Conservation (phyloP, 2,113 vertebrate genomes). For the Gracilinanus agilis region DNA sequence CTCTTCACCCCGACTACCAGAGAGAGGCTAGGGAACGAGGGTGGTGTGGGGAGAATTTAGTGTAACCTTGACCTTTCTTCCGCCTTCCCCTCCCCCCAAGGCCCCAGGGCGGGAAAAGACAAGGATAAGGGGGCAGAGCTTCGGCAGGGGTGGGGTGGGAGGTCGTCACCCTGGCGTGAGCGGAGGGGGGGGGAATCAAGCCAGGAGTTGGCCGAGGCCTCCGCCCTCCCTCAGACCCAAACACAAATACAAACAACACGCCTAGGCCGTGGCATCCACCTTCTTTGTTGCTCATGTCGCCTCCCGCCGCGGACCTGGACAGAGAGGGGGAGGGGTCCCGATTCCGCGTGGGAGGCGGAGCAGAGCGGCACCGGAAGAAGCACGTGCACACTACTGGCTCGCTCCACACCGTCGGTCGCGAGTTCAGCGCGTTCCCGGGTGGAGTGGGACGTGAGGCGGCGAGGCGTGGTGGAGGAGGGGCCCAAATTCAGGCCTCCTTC, state of each 20-base stretch:
- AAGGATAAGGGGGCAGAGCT: not conserved
- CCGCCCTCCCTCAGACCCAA: not conserved
- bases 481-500: not conserved
- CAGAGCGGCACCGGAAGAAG: not conserved
- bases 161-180: too few species aligned
- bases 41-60: not conserved
- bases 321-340: accelerated
- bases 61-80: not conserved
- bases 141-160: not conserved
- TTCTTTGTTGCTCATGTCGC: constrained; percentile 81
- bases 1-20: not conserved
- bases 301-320: not conserved
- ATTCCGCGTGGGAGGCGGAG: accelerated
- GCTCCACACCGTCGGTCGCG: not conserved
- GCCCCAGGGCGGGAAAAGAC: not conserved
- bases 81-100: not conserved
- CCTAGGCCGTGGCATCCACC: constrained; percentile 57
- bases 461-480: not conserved
- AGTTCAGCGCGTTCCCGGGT: not conserved
- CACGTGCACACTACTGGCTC: not conserved
- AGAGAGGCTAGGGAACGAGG: not conserved
- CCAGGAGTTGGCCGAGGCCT: not conserved
- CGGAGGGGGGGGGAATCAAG: not conserved
- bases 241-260: constrained; percentile 15
- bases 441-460: not conserved